These are phyloP conservation scores for Pseudococcus viburni DNA, from an alignment of 2,888 invertebrate species.

Conservation along the genomic window DNA sequence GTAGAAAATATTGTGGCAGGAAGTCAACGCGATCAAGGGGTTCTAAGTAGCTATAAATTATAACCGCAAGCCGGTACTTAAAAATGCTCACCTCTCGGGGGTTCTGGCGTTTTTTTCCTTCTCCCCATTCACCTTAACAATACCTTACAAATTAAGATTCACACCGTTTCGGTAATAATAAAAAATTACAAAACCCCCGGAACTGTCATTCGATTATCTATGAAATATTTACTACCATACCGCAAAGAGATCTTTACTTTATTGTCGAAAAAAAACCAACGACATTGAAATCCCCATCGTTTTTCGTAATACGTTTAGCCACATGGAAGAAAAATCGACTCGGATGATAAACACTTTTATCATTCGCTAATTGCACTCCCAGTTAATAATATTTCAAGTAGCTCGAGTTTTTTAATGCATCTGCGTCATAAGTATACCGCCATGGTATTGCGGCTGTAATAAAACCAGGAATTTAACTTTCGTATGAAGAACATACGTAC, in stretches of 20 bases:
- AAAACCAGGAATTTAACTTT: conserved; percentile 30
- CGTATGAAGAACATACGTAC: not conserved
- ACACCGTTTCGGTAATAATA: conserved; percentile 29
- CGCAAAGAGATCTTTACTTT: not conserved
- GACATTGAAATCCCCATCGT: not conserved
- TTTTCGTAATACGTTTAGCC: not conserved
- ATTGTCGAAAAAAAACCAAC: not conserved
- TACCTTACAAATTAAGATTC: conserved; percentile 44
- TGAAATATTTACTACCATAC: conserved; percentile 2
- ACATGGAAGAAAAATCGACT: not conserved
- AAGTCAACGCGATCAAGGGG: conserved; percentile 62
- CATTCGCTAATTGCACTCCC: conserved; percentile 39
- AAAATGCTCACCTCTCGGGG: not conserved
- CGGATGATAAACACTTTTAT: conserved; percentile 32
- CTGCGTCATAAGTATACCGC: conserved; percentile 19
- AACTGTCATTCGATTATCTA: conserved; percentile 38
- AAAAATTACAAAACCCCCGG: conserved; percentile 22
- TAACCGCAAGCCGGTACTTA: conserved; percentile 61
- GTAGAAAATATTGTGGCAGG: conserved; percentile 65
- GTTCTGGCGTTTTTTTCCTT: conserved; percentile 16
- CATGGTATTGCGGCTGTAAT: not conserved
- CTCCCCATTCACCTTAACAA: conserved; percentile 18
- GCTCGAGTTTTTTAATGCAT: conserved; percentile 29
- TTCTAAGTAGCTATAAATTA: conserved; percentile 62
- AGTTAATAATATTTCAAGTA: conserved; percentile 34